These are phyloP conservation scores for Mobula hypostoma DNA, from an alignment of 2,113 vertebrate genomes.

Conservation along the genomic window DNA sequence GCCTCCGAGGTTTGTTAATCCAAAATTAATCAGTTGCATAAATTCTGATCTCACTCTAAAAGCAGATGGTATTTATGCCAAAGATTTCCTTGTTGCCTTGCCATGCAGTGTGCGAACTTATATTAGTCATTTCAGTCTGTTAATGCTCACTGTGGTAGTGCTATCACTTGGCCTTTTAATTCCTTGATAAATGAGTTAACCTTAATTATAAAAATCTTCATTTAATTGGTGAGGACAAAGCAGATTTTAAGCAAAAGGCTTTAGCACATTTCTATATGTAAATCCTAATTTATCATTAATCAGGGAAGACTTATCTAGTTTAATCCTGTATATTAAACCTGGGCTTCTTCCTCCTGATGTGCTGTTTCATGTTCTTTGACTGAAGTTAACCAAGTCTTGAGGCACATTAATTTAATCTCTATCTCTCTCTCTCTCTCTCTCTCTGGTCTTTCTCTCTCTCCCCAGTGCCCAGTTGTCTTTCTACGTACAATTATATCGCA, in stretches of 20 bases:
- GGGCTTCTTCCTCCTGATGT: not conserved
- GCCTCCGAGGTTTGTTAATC: not conserved
- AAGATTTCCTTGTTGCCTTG: not conserved
- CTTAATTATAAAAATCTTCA: not conserved
- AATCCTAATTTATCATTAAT: slow-evolving; percentile 23
- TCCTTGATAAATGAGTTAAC: not conserved
- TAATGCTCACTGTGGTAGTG: not conserved
- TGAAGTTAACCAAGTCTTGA: not conserved
- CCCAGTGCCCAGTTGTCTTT: not conserved
- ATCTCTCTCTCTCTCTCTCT: not conserved
- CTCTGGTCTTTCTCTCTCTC: not conserved
- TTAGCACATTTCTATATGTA: not conserved
- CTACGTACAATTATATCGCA: not conserved
- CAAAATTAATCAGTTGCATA: not conserved
- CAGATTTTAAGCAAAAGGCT: not conserved
- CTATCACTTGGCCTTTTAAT: slow-evolving; percentile 22
- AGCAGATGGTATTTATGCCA: not conserved
- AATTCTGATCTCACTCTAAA: not conserved
- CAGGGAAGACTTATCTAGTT: not conserved
- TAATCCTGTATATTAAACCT: slow-evolving; percentile 3
- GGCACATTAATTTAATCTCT: not conserved
- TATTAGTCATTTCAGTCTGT: not conserved
- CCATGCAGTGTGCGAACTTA: not conserved
- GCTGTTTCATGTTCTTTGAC: no score
- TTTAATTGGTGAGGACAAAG: slow-evolving; percentile 12